These are phyloP conservation scores for Halcyon badia DNA, from an alignment of 2,797 vertebrate species.

Conservation along the genomic window DNA sequence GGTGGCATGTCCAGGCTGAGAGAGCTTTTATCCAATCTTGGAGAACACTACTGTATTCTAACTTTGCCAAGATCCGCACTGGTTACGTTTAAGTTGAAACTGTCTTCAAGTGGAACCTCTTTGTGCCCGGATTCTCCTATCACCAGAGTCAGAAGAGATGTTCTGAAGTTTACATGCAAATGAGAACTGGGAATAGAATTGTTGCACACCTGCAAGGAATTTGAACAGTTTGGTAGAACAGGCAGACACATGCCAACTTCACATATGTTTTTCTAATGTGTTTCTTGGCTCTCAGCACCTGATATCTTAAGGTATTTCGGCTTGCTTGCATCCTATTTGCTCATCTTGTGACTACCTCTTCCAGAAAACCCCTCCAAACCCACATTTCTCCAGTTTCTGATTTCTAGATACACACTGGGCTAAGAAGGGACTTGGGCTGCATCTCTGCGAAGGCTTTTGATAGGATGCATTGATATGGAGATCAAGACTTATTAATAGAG, in stretches of 20 bases:
- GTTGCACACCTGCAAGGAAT: background rate
- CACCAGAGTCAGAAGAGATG: background rate
- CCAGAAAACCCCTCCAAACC: background rate
- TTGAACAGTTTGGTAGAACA: background rate
- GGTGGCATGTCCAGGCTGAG: background rate
- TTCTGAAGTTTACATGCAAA: background rate
- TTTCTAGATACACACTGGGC: background rate
- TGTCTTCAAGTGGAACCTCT: background rate
- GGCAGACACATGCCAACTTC: accelerated
- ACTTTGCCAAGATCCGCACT: background rate
- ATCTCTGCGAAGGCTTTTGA: background rate
- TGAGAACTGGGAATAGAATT: background rate
- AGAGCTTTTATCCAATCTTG: accelerated
- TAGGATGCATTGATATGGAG: background rate
- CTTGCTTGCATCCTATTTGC: background rate
- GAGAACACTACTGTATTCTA: background rate
- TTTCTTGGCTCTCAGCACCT: background rate
- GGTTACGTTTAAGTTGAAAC: background rate
- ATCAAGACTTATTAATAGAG: background rate
- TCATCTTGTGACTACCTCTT: background rate
- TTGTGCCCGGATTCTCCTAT: background rate
- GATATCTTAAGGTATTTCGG: background rate
- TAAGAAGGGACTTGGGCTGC: background rate
- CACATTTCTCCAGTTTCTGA: background rate
- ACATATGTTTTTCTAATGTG: accelerated